Percentiles rank a stretch among this genome's conserved stretches.
phyloP scores from a whole-genome alignment of 2,888 invertebrate genomes.

The Nemotelus pantherinus region DNA sequence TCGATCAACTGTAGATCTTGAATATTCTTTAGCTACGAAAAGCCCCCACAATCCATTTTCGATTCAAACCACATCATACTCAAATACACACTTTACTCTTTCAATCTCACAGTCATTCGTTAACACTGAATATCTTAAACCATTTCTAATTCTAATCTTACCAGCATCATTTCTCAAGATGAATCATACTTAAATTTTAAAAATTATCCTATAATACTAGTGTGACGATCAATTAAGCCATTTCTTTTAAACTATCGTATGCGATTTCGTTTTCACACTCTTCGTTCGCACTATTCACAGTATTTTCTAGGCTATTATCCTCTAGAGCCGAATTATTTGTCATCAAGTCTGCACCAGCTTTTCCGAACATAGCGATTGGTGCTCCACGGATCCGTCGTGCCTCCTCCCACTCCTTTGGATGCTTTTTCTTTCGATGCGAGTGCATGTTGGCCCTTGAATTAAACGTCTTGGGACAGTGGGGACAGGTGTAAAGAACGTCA shows the following conservation, averaged over 20 bases:
- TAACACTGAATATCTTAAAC: too few species aligned
- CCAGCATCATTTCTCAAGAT: background rate
- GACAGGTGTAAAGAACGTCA: conserved; percentile 63
- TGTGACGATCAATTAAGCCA: background rate
- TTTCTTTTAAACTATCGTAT: background rate
- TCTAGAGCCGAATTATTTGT: background rate
- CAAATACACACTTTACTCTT: too few species aligned
- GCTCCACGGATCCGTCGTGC: conserved; percentile 28
- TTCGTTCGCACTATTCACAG: conserved; percentile 20
- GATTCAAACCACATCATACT: too few species aligned
- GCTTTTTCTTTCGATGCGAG: conserved; percentile 47
- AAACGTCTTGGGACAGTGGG: conserved; percentile 63
- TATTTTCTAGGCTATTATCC: conserved; percentile 1
- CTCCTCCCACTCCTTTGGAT: conserved; percentile 46
- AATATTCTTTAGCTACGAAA: too few species aligned
- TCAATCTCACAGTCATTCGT: too few species aligned
- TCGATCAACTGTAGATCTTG: too few species aligned
- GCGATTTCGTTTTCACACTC: conserved; percentile 13
- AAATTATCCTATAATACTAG: background rate
- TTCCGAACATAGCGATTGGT: conserved; percentile 8
- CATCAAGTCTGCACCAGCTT: background rate
- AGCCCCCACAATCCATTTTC: too few species aligned
- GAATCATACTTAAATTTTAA: background rate
- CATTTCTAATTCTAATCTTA: background rate
- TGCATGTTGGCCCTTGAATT: conserved; percentile 56